Evolutionary conservation across 2,888 invertebrate species (phyloP).

Genomic region (Tetrapedia diversipes): DNA sequence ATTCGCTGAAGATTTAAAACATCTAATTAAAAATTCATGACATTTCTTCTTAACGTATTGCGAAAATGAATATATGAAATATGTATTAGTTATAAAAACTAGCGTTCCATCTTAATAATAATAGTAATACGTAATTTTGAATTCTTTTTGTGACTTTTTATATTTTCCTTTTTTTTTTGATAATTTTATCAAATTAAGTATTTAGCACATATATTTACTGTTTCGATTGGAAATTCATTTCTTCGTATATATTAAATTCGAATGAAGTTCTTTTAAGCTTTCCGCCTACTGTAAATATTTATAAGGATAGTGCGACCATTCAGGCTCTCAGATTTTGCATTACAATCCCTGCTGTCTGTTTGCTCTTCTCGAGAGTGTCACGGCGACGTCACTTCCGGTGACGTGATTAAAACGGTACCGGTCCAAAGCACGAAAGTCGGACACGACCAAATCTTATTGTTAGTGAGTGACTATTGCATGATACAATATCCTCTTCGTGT

Average conservation of each 20-base stretch:
- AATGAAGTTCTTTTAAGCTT: not conserved
- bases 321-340: not conserved
- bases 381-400: slow-evolving; percentile 48
- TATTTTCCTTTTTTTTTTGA: not conserved
- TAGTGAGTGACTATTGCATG: slow-evolving; percentile 13
- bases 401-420: slow-evolving; percentile 58
- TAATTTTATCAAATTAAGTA: no score
- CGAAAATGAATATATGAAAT: not conserved
- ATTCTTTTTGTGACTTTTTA: not conserved
- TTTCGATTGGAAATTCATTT: not conserved
- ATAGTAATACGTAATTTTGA: not conserved
- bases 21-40: not conserved
- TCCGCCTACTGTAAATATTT: not conserved
- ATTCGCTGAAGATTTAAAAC: no score
- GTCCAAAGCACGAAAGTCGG: slow-evolving; percentile 47
- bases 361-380: slow-evolving; percentile 1
- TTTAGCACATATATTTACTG: no score
- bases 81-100: not conserved
- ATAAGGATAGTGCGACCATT: not conserved
- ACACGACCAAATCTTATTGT: slow-evolving; percentile 46
- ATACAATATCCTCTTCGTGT: slow-evolving; percentile 21
- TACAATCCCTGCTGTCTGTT: slow-evolving; percentile 7
- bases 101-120: not conserved
- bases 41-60: not conserved
- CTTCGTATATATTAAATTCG: no score